phyloP scores from a whole-genome alignment of 2,113 vertebrate genomes.

The Tragelaphus buxtoni region DNA sequence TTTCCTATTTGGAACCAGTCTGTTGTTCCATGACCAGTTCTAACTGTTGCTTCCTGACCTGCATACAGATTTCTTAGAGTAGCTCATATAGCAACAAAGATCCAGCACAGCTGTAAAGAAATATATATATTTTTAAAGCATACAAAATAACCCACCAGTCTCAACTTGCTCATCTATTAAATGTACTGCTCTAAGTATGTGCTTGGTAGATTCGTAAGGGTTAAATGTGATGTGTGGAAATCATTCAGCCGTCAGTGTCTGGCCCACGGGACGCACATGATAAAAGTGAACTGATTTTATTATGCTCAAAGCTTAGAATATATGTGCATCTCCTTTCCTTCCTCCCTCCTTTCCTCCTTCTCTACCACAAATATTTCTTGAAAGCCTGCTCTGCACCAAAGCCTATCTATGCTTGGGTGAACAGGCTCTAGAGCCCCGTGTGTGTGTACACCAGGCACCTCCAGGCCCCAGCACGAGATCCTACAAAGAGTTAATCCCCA shows the following conservation, averaged over 20 bases:
- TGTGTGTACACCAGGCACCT: background rate
- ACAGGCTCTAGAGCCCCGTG: background rate
- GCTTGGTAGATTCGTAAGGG: background rate
- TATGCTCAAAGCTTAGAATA: background rate
- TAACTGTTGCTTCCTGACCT: too few species aligned
- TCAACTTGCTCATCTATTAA: background rate
- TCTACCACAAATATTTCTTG: background rate
- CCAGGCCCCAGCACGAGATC: background rate
- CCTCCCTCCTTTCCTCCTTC: fast-evolving
- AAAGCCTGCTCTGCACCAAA: background rate
- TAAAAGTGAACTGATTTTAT: background rate
- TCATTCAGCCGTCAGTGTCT: fast-evolving
- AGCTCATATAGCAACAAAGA: background rate
- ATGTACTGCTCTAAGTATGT: background rate
- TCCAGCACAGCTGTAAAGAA: background rate
- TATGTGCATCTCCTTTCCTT: background rate
- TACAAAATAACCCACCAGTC: fast-evolving
- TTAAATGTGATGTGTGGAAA: background rate
- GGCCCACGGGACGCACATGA: fast-evolving
- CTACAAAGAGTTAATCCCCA: constrained; percentile 81
- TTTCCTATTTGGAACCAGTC: too few species aligned
- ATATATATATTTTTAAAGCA: background rate
- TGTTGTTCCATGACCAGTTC: too few species aligned
- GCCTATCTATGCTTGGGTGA: background rate
- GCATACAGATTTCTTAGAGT: background rate